Conservation (phyloP, 2,888 invertebrate genomes). For the Callyntrura sp. region DNA sequence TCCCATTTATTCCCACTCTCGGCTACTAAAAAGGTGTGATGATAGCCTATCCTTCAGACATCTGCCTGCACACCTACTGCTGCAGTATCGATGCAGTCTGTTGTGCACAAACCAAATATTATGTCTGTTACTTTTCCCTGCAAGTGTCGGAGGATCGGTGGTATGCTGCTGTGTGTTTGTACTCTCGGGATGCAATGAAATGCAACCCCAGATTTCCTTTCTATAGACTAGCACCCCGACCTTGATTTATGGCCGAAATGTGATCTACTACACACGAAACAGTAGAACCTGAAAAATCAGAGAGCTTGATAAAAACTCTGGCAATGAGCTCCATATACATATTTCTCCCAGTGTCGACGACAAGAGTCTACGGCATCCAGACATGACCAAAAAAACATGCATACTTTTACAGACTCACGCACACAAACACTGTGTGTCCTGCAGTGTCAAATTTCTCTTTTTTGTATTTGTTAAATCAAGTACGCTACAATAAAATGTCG, state of each 20-base stretch:
- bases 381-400: slow-evolving; percentile 14
- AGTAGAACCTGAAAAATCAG: slow-evolving; percentile 32
- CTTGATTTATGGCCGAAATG: slow-evolving; percentile 32
- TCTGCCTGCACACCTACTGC: no score
- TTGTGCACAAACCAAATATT: slow-evolving; percentile 17
- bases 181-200: slow-evolving; percentile 26
- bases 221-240: slow-evolving; percentile 3
- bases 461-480: no score
- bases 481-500: no score
- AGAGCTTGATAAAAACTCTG: not conserved
- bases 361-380: not conserved
- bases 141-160: not conserved
- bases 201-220: slow-evolving; percentile 31
- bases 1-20: no score
- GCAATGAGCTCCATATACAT: slow-evolving; percentile 19
- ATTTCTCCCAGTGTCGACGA: not conserved
- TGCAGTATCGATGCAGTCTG: not conserved
- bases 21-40: no score
- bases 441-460: no score
- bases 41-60: no score
- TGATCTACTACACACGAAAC: slow-evolving; percentile 40
- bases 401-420: no score
- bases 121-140: not conserved
- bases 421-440: no score
- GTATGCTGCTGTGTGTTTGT: slow-evolving; percentile 8